Base-by-base conservation (phyloP, 2,113 vertebrate species). In the Atractosteus spatula region DNA sequence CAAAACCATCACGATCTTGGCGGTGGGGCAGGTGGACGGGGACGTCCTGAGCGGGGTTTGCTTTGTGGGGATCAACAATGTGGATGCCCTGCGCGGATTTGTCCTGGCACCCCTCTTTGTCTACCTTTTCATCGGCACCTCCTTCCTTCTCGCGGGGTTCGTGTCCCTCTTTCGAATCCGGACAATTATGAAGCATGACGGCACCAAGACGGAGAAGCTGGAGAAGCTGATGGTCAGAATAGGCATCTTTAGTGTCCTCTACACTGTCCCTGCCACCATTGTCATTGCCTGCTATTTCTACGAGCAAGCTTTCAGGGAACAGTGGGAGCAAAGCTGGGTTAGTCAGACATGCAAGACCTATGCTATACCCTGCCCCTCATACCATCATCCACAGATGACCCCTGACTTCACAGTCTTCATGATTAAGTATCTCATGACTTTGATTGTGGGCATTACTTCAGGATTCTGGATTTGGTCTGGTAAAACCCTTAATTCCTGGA, bases 391-490 rank as follows among this genome's bases (percentile, higher is more conserved):
- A 0, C 94, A 91, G 81, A 93, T 94, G 92, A 96, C 89, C 75
- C 97, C 96, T 0, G 96, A 99, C 87, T 98, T 98, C 88, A 97
- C 97, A 0, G 96, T 99, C 87, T 98, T 97, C 88, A 99, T 99
- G 97, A 97, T 99, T 82, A 98, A 98, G 75, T 99, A 99, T 83
- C 95, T 99, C 75, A 98, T 99, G 96, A 98, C 95, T 3, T 91
- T 99, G 77, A 97, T 99, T 0, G 97, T 99, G 84, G 97, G 97
- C 78, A 99, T 99, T 90, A 99, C 97, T 2, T 99, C 97, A 0
- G 97, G 97, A 45, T 98, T 98, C 88, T 99, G 97, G 97, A 98
- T 99, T 90, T 99, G 97, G 97, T 99, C 97, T 0, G 96, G 97
- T 47, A 99, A 99, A 91, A 99, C 97, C 0, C 94, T 99, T 5